A percentile compares a stretch with the other conserved stretches of the same genome.
These are phyloP conservation scores for Papilio gigon DNA, from an alignment of 2,888 invertebrate species.

Conservation along the genomic window DNA sequence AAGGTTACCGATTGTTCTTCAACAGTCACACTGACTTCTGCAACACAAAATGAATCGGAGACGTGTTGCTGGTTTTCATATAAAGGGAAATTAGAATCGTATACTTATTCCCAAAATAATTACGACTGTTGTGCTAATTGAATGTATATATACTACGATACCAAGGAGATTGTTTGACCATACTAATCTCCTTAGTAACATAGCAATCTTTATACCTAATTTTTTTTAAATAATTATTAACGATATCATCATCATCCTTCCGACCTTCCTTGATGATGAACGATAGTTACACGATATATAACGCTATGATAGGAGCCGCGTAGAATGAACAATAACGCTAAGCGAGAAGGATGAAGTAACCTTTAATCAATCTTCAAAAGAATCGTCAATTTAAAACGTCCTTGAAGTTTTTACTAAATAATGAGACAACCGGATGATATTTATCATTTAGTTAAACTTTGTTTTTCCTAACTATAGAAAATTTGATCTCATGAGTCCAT, in stretches of 20 bases:
- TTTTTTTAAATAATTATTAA: too few relatives aligned
- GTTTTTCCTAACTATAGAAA: slow-evolving; percentile 9
- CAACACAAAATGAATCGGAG: too few relatives aligned
- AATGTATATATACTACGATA: background rate
- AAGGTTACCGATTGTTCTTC: too few relatives aligned
- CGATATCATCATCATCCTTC: too few relatives aligned
- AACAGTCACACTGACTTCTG: too few relatives aligned
- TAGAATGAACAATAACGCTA: background rate
- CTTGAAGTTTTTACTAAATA: slow-evolving; percentile 13
- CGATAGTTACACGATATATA: background rate
- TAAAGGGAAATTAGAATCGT: too few relatives aligned
- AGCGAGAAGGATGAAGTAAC: background rate
- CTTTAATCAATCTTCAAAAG: background rate
- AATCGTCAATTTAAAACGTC: slow-evolving; percentile 9
- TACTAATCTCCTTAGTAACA: too few relatives aligned
- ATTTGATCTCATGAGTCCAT: slow-evolving; percentile 3
- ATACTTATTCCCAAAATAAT: background rate
- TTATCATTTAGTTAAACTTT: slow-evolving; percentile 6
- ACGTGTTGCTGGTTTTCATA: too few relatives aligned
- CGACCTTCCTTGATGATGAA: background rate
- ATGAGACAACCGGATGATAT: slow-evolving; percentile 4
- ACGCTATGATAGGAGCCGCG: background rate
- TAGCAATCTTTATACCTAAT: too few relatives aligned
- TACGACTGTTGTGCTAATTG: background rate
- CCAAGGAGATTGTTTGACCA: background rate